Percentiles rank a stretch among this genome's conserved stretches.
Conservation (phyloP, 2,113 vertebrate genomes). For the Cercopithecus mona region DNA sequence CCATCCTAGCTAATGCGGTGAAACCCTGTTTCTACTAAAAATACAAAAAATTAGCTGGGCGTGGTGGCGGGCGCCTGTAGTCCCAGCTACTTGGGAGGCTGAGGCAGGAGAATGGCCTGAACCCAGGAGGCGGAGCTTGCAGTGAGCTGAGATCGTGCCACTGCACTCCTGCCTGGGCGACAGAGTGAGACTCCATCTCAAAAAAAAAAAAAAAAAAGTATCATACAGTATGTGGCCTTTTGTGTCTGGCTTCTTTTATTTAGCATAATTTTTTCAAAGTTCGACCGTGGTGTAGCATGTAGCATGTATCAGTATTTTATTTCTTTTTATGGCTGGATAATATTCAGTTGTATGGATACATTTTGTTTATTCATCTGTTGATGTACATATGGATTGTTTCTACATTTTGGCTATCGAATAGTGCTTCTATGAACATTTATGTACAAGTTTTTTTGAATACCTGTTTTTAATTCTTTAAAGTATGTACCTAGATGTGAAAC, state of each 20-base stretch:
- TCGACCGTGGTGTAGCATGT: neutral
- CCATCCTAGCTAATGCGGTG: too few species aligned
- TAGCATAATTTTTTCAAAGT: neutral
- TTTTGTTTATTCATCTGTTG: neutral
- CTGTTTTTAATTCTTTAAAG: neutral
- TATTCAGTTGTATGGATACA: neutral
- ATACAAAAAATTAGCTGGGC: too few species aligned
- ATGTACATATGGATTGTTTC: neutral
- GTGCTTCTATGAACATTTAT: neutral
- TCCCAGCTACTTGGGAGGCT: too few species aligned
- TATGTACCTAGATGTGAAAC: slow-evolving; percentile 5
- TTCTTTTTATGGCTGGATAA: neutral
- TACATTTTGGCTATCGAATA: neutral
- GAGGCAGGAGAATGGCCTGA: too few species aligned
- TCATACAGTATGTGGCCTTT: neutral
- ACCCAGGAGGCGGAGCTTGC: too few species aligned
- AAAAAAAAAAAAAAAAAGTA: neutral
- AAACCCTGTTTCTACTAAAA: too few species aligned
- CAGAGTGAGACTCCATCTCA: too few species aligned
- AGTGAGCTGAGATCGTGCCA: too few species aligned
- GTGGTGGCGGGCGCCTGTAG: too few species aligned
- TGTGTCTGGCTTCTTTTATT: neutral
- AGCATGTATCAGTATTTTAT: neutral
- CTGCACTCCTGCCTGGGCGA: too few species aligned
- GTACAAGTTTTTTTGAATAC: neutral